Conservation (phyloP, 2,797 vertebrate species). For the Periparus ater region DNA sequence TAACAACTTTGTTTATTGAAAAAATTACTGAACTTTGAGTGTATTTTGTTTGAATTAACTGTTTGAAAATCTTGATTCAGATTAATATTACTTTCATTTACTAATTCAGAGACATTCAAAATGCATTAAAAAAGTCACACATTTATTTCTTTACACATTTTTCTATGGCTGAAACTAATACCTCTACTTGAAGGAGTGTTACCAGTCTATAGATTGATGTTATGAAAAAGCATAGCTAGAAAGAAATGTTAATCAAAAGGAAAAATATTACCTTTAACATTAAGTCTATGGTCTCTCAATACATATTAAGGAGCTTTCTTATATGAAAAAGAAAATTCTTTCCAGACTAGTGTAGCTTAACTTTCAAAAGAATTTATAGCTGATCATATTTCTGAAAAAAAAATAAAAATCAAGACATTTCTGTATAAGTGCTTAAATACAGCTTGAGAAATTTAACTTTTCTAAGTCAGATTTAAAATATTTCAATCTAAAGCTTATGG, state of each 20-base stretch:
- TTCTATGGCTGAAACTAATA: neutral
- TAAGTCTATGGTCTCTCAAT: neutral
- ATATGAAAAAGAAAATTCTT: neutral
- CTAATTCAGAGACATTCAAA: neutral
- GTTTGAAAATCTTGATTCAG: slow-evolving; percentile 32
- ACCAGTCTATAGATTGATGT: neutral
- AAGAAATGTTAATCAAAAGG: neutral
- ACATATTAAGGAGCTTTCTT: neutral
- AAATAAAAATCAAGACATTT: neutral
- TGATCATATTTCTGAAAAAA: neutral
- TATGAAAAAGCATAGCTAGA: neutral
- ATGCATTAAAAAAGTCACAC: neutral
- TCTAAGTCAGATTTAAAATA: neutral
- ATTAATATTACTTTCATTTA: slow-evolving; percentile 45
- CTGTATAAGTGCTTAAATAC: neutral
- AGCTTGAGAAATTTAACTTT: neutral
- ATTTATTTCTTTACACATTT: neutral
- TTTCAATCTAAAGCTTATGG: neutral
- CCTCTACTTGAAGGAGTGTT: neutral
- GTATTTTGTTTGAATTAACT: slow-evolving; percentile 39
- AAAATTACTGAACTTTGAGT: slow-evolving; percentile 30
- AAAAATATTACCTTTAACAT: neutral
- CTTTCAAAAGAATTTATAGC: neutral
- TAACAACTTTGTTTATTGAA: slow-evolving; percentile 26
- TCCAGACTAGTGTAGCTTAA: neutral